Conservation (phyloP, 2,888 invertebrate species). For the Aphodius granarius region DNA sequence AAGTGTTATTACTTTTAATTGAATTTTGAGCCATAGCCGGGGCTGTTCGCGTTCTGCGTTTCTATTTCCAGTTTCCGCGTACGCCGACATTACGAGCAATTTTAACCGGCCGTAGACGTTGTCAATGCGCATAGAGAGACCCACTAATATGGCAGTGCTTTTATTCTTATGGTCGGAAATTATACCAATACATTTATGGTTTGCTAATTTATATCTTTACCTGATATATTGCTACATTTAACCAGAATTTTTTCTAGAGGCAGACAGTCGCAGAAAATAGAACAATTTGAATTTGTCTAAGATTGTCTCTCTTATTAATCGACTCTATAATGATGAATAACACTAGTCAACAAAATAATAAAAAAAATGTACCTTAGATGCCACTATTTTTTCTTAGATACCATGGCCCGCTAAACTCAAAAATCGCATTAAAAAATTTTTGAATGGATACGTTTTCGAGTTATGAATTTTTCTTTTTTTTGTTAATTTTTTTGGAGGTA, state of each 20-base stretch:
- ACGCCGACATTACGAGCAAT: neutral
- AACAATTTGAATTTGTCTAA: too few relatives aligned
- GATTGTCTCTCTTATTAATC: too few relatives aligned
- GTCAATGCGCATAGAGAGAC: neutral
- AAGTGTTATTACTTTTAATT: constrained; percentile 13
- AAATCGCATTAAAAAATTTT: too few relatives aligned
- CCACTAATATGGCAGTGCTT: neutral
- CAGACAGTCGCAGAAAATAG: too few relatives aligned
- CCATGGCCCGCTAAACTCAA: too few relatives aligned
- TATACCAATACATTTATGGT: neutral
- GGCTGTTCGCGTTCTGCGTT: neutral
- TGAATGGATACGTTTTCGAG: too few relatives aligned
- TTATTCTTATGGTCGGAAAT: neutral
- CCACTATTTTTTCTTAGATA: too few relatives aligned
- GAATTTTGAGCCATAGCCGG: constrained; percentile 10
- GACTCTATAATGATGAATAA: too few relatives aligned
- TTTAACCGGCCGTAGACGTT: neutral
- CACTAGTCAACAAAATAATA: too few relatives aligned
- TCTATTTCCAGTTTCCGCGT: neutral
- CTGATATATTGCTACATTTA: neutral
- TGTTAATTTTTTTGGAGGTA: too few relatives aligned
- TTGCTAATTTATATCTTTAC: neutral
- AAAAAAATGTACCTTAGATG: too few relatives aligned
- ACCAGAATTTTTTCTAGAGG: neutral
- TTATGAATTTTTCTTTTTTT: too few relatives aligned